A percentile compares a stretch with the other conserved stretches of the same genome.
Conservation (phyloP, 2,797 vertebrate species). For the Peromyscus attwateri region DNA sequence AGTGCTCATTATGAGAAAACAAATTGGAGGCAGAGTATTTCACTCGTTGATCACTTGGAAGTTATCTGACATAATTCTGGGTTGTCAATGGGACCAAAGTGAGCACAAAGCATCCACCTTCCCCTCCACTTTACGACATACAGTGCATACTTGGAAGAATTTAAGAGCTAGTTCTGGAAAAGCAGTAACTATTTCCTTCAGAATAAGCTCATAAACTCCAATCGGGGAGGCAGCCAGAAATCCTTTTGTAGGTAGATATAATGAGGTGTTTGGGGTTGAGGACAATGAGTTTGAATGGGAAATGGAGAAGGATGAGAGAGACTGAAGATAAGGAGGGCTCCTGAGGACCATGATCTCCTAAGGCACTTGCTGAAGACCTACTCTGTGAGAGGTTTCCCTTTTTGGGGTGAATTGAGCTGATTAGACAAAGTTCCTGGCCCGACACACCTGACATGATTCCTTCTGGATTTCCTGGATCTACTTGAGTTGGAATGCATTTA, state of each 20-base stretch:
- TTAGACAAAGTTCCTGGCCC: background rate
- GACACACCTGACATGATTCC: background rate
- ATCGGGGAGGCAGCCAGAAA: fast-evolving
- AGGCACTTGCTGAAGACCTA: background rate
- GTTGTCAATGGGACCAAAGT: background rate
- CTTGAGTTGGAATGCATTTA: too few species aligned
- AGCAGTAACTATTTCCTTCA: background rate
- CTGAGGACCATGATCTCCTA: fast-evolving
- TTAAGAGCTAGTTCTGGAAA: background rate
- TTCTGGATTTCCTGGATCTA: background rate
- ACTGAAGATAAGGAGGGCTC: background rate
- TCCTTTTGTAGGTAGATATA: background rate
- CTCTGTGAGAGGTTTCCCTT: fast-evolving
- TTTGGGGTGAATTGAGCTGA: background rate
- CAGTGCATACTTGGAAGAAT: background rate
- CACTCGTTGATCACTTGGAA: background rate
- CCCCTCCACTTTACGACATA: background rate
- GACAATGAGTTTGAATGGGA: background rate
- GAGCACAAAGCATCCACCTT: background rate
- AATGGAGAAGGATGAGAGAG: background rate
- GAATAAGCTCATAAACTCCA: background rate
- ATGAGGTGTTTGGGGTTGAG: background rate
- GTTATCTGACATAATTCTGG: background rate
- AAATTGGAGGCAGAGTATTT: background rate
- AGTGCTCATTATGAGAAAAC: background rate